Base-by-base conservation (phyloP, 1,140 invertebrate species). In the Capitella teleta region DNA sequence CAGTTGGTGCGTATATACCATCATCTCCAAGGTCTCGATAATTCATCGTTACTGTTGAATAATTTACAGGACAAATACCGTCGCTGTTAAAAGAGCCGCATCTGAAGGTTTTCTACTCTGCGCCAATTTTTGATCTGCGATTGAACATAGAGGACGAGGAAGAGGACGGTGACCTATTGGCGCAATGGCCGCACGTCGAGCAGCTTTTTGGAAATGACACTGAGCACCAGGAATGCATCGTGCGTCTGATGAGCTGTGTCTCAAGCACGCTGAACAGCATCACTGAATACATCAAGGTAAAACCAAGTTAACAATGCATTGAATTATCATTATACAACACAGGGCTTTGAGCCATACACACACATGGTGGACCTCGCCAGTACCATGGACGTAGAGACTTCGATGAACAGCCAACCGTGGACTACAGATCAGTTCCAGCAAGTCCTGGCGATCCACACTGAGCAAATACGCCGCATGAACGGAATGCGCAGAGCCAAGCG, bases 301-400 rank as follows among this genome's bases (percentile, higher is more conserved):
- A 56, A 3, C 18, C 18, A 16, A 2, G 2, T n/a, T 37, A 2
- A 18, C n/a, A n/a, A n/a, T n/a, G n/a, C n/a, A n/a, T n/a, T n/a
- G n/a, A n/a, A n/a, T n/a, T n/a, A n/a, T n/a, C n/a, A n/a, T n/a
- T n/a, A n/a, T n/a, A n/a, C n/a, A n/a, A n/a, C 28, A n/a, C 42
- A 69, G 67, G 60, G 63, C 28, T 72, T 65, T 60, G 56, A 64
- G 23, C 56, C 61, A 47, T 72, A 64, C 46, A 70, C 68, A 58
- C 41, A 57, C 19, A 72, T 72, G 69, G 69, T 72, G 21, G 63
- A 70, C 36, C 60, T 65, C 36, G 58, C 60, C 16, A 53, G 57
- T 18, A 52, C 56, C 18, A 49, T 70, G 37, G 57, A 70, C 52
- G 62, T 70, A 3, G 61, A 61, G 16, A 61, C 58, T 10, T 64